Evolutionary conservation across 2,113 vertebrate species (phyloP), one percentile per base, ranked within the genome.

Genomic region (Megaptera novaeangliae): DNA sequence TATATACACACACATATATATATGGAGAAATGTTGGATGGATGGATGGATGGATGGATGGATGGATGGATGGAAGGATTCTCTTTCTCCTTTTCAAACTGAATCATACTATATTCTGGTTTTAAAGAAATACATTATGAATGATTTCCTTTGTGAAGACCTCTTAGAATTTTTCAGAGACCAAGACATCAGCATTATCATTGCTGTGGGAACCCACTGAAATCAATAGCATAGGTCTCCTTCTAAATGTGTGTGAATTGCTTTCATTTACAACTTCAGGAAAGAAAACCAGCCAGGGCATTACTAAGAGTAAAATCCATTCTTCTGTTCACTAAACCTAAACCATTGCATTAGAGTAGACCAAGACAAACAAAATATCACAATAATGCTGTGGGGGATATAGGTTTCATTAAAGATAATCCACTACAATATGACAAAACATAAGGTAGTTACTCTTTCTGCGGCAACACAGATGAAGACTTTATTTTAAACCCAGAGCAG

Each of bases 351-450:
- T 98, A 96, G 95, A 96, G 72, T 39, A 97, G 94, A 97, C 94
- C 71, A 95, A 93, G 77, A 57, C 68, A 96, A 98, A 98, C 88
- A 94, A 98, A 98, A 96, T 98, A 98, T 81, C 94, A 63, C 39
- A 97, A 84, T 82, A 97, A 97, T 95, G 96, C 97, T 98, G 98
- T 95, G 77, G 78, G 96, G 91, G 39, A 98, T 98, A 95, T 80
- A 98, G 9, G 49, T 82, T 98, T 98, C 98, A 98, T 98, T 98
- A 98, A 98, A 98, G 97, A 98, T 98, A 98, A 98, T 98, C 98
- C 98, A 97, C 96, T 84, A 91, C 96, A 98, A 90, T 98, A 97
- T 98, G 98, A 98, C 97, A 98, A 98, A 99, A 98, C 97, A 98
- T 98, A 98, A 98, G 98, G 97, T 97, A 98, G 94, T 90, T 98